phyloP scores from a whole-genome alignment of 2,888 invertebrate species.

The Synergus gifuensis region DNA sequence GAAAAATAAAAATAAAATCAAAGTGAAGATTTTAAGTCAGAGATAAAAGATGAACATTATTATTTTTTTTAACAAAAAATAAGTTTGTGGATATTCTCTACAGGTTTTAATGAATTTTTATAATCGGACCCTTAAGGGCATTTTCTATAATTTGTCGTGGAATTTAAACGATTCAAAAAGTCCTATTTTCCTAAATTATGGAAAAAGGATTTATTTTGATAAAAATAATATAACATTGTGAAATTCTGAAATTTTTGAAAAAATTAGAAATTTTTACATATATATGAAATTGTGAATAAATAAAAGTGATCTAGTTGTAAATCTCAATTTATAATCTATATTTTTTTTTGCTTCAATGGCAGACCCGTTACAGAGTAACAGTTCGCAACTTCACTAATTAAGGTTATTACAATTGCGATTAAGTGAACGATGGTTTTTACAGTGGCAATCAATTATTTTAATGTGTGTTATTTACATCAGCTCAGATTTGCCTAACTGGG shows the following conservation, averaged over 20 bases:
- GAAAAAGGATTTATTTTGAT: too few relatives aligned
- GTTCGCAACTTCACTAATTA: not conserved
- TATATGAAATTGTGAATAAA: too few relatives aligned
- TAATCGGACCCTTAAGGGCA: not conserved
- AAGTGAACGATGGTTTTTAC: slow-evolving; percentile 23
- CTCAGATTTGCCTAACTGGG: not conserved
- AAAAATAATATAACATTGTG: too few relatives aligned
- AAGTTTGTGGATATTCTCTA: too few relatives aligned
- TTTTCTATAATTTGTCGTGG: not conserved
- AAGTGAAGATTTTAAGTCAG: not conserved
- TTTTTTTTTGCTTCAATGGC: not conserved
- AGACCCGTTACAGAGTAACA: not conserved
- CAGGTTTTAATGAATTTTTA: too few relatives aligned
- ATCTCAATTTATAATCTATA: not conserved
- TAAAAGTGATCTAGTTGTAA: not conserved
- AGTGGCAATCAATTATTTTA: slow-evolving; percentile 31
- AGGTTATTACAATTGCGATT: slow-evolving; percentile 21
- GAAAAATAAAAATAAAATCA: slow-evolving; percentile 15
- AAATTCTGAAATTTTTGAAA: not conserved
- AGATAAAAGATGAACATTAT: not conserved
- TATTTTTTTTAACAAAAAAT: too few relatives aligned
- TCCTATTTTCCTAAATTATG: too few relatives aligned
- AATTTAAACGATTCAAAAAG: too few relatives aligned
- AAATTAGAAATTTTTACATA: not conserved
- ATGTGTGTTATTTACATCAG: slow-evolving; percentile 7